Base-by-base conservation (phyloP, 2,797 vertebrate genomes). In the Trachops cirrhosus region DNA sequence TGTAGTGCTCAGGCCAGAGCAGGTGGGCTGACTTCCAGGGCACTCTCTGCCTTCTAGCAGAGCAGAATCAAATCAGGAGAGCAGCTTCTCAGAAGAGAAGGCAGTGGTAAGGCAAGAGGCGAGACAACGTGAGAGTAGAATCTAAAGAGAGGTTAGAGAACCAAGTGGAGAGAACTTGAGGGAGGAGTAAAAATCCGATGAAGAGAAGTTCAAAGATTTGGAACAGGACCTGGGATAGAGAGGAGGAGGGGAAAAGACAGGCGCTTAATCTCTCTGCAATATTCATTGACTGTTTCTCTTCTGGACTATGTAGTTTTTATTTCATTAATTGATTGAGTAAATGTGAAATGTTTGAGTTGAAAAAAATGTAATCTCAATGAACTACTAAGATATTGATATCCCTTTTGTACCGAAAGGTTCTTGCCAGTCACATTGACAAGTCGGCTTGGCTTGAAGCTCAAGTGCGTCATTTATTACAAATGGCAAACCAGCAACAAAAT, bases 391-490 rank as follows among this genome's bases (percentile, higher is more conserved):
- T 64, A 22, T 32, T 83, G 86, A 34, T 67, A 34, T 95, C 74
- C 89, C 41, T 90, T 87, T 89, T 78, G 67, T 96, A 79, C 95
- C 73, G n/a, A 91, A 98, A 99, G 98, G 97, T 97, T 96, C 97
- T 99, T 87, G 97, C 98, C 91, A 98, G 92, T 97, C 98, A 98
- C 92, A 94, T 98, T 86, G 98, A 99, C 96, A 99, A 98, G 96
- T 98, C 98, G 0, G 96, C 98, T 0, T 98, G 97, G 96, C 96
- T 99, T 93, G 98, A 99, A 97, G 98, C 98, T 0, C 99, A 99
- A 71, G 98, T 99, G 34, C 98, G 98, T 75, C 99, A 99, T 94
- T 96, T 99, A 6, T 97, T 99, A 85, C 98, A 98, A 19, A 98
- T 97, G 93, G 98, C 99, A 50, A 98, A 98, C 95, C 98, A 99